These are phyloP conservation scores for Hafferia zeledoni DNA, from an alignment of 2,797 vertebrate species.

Conservation along the genomic window DNA sequence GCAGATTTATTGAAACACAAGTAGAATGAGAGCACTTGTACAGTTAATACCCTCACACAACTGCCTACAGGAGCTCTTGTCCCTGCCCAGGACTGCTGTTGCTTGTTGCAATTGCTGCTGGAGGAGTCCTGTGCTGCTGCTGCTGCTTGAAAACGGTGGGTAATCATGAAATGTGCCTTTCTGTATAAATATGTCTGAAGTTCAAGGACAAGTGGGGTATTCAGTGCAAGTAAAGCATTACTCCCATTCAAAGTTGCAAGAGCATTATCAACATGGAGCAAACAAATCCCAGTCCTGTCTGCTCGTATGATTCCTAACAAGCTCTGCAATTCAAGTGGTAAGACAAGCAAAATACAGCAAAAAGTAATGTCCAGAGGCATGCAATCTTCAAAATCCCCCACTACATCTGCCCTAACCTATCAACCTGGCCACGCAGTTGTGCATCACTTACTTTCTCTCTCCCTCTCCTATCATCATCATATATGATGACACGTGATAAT, in stretches of 20 bases:
- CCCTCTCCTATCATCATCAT: background rate
- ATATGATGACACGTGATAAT: no score
- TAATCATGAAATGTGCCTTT: background rate
- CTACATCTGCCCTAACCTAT: background rate
- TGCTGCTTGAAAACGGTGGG: background rate
- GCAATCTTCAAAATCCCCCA: background rate
- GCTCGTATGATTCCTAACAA: background rate
- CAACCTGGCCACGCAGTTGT: background rate
- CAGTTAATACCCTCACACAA: background rate
- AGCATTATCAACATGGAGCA: background rate
- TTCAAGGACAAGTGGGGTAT: background rate
- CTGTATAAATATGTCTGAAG: background rate
- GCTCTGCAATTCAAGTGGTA: background rate
- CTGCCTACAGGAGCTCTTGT: background rate
- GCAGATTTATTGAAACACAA: background rate
- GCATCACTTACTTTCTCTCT: background rate
- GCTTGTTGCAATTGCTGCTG: background rate
- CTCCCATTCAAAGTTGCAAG: background rate
- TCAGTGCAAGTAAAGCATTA: background rate
- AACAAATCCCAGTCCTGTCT: background rate
- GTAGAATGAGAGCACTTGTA: background rate
- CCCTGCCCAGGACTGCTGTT: background rate
- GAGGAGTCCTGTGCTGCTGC: background rate
- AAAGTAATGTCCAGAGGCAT: background rate
- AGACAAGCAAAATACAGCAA: background rate